phyloP scores from a whole-genome alignment of 2,888 invertebrate species.

The Cephus sareptanus region DNA sequence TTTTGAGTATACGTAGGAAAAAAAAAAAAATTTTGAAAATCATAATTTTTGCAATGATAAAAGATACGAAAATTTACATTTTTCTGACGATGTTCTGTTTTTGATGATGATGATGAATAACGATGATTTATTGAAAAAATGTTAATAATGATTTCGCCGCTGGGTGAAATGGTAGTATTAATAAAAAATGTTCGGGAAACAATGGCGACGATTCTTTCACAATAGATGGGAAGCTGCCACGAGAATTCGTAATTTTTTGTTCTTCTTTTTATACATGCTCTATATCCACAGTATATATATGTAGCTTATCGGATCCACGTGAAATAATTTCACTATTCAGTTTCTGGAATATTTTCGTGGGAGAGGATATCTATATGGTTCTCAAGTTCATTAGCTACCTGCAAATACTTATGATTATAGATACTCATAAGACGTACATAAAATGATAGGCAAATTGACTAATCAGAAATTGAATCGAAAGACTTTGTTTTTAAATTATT shows the following conservation, averaged over 20 bases:
- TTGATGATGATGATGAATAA: not conserved
- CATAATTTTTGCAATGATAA: not conserved
- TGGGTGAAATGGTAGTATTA: not conserved
- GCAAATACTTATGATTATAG: not conserved
- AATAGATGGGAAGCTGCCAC: not conserved
- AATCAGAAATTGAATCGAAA: not conserved
- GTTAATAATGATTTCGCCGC: not conserved
- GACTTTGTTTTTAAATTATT: too few species aligned
- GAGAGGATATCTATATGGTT: slow-evolving; percentile 11
- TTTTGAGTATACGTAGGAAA: not conserved
- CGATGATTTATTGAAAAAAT: not conserved
- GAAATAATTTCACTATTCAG: too few species aligned
- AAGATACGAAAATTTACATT: too few species aligned
- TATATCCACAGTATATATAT: not conserved
- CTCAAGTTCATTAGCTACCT: slow-evolving; percentile 18
- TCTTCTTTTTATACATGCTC: not conserved
- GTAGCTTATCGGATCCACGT: too few species aligned
- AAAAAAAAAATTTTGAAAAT: not conserved
- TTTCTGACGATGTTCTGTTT: too few species aligned
- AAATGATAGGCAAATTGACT: not conserved
- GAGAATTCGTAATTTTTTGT: not conserved
- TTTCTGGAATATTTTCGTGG: slow-evolving; percentile 3
- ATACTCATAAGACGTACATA: not conserved
- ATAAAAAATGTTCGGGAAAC: not conserved
- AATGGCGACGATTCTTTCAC: not conserved